phyloP scores from a whole-genome alignment of 2,888 invertebrate genomes.

The Eupithecia pulchellata region DNA sequence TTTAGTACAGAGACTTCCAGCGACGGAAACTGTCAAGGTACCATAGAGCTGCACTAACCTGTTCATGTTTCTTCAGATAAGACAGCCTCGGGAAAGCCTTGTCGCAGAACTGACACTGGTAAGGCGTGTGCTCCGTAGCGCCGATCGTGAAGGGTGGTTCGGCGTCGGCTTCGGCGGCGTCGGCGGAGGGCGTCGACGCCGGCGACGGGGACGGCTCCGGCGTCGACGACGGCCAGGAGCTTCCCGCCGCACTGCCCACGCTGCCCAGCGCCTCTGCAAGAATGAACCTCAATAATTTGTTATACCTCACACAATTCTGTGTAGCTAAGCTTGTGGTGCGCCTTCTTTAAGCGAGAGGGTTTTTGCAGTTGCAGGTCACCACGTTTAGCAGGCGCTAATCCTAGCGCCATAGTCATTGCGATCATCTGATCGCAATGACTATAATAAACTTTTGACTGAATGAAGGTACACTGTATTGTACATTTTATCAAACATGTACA shows the following conservation, averaged over 20 bases:
- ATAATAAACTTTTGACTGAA: no score
- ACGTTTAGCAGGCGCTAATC: no score
- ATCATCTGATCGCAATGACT: no score
- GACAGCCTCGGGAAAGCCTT: constrained; percentile 95
- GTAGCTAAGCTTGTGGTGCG: no score
- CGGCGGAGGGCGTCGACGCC: constrained; percentile 87
- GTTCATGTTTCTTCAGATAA: constrained; percentile 96
- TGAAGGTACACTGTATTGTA: no score
- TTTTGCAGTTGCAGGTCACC: no score
- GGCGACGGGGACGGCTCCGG: constrained; percentile 86
- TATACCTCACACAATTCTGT: no score
- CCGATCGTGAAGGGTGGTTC: constrained; percentile 88
- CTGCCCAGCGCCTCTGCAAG: constrained; percentile 87
- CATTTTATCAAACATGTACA: no score
- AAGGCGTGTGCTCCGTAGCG: constrained; percentile 91
- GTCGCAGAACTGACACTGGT: constrained; percentile 96
- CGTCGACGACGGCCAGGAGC: constrained; percentile 89
- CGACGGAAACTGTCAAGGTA: not conserved
- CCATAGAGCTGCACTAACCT: constrained; percentile 82
- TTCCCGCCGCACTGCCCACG: constrained; percentile 87
- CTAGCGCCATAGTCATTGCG: no score
- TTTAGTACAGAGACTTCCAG: not conserved
- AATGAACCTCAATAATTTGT: constrained; percentile 16
- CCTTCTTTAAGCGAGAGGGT: no score
- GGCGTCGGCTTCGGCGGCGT: constrained; percentile 87